Percentiles rank a stretch among this genome's conserved stretches.
These are phyloP conservation scores for Oopsacas minuta DNA, from an alignment of 37 sponge, comb jelly and placozoan genomes.

Conservation along the genomic window DNA sequence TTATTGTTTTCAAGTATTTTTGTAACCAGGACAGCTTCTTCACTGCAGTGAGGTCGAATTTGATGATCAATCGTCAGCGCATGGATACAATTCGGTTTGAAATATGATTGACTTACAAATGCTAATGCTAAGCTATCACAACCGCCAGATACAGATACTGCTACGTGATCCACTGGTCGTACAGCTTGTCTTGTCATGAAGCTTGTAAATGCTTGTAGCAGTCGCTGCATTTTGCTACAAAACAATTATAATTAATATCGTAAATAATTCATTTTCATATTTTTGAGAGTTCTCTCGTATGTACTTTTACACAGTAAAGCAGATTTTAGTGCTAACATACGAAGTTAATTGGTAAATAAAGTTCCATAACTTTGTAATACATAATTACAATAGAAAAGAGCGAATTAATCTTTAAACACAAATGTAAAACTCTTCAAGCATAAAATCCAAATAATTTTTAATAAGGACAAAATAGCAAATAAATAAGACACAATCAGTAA, in stretches of 20 bases:
- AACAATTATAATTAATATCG: no score
- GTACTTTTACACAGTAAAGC: no score
- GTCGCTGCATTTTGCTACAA: neutral
- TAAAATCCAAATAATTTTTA: neutral
- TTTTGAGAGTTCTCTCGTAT: no score
- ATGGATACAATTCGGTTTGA: neutral
- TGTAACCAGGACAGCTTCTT: neutral
- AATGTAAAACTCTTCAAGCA: neutral
- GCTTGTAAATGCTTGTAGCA: neutral
- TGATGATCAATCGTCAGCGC: neutral
- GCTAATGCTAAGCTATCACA: slow-evolving; percentile 54
- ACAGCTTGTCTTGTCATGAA: neutral
- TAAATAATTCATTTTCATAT: no score
- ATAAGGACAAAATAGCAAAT: neutral
- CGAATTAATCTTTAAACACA: no score
- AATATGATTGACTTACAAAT: neutral
- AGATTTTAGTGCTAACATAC: no score
- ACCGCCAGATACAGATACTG: slow-evolving; percentile 59
- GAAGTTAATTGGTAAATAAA: no score
- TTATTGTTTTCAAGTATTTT: neutral
- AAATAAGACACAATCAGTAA: neutral
- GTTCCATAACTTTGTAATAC: no score
- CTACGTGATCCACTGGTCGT: slow-evolving; percentile 18
- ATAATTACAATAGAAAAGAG: no score
- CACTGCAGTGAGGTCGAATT: neutral